Evolutionary conservation across 2,797 vertebrate species (phyloP).

Genomic region (Perodicticus potto): DNA sequence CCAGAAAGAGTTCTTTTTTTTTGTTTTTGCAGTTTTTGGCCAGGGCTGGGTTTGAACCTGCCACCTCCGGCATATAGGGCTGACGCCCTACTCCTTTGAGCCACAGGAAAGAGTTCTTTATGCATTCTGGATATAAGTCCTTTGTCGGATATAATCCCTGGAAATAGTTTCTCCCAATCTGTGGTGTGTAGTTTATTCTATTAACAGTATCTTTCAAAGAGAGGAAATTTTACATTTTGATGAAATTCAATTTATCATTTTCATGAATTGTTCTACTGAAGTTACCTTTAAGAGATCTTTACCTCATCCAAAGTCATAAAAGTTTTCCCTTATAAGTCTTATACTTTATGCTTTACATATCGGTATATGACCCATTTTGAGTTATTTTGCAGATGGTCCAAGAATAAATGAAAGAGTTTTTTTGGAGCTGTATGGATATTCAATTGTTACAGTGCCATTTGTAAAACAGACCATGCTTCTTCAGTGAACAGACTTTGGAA

Average conservation of each 20-base stretch:
- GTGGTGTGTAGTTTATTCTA: background rate
- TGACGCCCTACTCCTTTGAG: too few species aligned
- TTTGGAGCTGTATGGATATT: background rate
- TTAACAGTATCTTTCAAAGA: slow-evolving; percentile 39
- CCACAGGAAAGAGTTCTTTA: background rate
- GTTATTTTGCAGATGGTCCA: background rate
- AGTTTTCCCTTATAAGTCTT: slow-evolving; percentile 9
- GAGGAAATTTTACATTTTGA: background rate
- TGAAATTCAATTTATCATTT: background rate
- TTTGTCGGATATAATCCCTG: background rate
- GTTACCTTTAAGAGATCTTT: slow-evolving; percentile 2
- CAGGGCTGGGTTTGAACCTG: too few species aligned
- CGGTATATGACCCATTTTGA: slow-evolving; percentile 40
- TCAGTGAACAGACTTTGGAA: background rate
- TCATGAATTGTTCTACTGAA: slow-evolving; percentile 28
- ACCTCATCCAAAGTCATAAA: background rate
- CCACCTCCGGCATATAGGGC: too few species aligned
- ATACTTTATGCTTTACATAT: slow-evolving; percentile 12
- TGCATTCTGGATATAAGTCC: background rate
- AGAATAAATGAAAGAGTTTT: background rate
- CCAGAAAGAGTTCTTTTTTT: background rate
- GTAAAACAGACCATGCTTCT: background rate
- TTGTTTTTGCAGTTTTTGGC: too few species aligned
- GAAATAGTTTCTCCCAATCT: slow-evolving; percentile 9
- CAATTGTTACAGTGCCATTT: background rate